Percentiles rank a stretch among this genome's conserved stretches.
Evolutionary conservation across 2,888 invertebrate species (phyloP).

Genomic region (Hololepta plana): DNA sequence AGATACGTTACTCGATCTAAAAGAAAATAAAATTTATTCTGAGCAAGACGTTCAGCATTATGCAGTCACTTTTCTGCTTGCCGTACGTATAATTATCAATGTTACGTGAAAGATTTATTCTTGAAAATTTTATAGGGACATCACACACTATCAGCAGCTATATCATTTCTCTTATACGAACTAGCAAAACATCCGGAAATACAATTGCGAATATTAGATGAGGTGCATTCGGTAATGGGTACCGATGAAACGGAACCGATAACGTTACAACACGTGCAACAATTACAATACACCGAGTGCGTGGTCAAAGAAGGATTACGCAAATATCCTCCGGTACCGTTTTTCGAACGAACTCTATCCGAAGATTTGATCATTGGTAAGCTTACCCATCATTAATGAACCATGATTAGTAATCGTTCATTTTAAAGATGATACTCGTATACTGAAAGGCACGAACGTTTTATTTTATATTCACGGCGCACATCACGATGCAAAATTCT

Average conservation of each 20-base stretch:
- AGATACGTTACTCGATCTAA: no score
- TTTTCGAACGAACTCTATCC: conserved; percentile 6
- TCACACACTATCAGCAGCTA: conserved; percentile 7
- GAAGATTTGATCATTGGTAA: conserved; percentile 6
- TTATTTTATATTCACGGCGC: conserved; percentile 6
- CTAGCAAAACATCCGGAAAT: conserved; percentile 5
- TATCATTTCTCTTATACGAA: conserved; percentile 7
- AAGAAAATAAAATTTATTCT: no score
- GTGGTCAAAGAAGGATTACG: conserved; percentile 8
- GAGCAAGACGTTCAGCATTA: no score
- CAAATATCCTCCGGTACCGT: conserved; percentile 4
- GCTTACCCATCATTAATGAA: no score
- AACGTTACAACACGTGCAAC: conserved; percentile 4
- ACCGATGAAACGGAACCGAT: conserved; percentile 4
- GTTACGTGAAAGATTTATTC: no score
- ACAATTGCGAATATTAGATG: conserved; percentile 6
- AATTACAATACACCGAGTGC: conserved; percentile 7
- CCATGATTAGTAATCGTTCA: neutral
- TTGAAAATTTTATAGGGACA: conserved; percentile 7
- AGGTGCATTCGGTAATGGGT: conserved; percentile 6
- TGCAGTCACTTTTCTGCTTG: no score
- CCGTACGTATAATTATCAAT: no score
- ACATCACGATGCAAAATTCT: conserved; percentile 8
- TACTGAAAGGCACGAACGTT: conserved; percentile 4
- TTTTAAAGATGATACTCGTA: conserved; percentile 1